A percentile compares a stretch with the other conserved stretches of the same genome.
Conservation (phyloP, 2,888 invertebrate species). For the Ditula angustiorana region DNA sequence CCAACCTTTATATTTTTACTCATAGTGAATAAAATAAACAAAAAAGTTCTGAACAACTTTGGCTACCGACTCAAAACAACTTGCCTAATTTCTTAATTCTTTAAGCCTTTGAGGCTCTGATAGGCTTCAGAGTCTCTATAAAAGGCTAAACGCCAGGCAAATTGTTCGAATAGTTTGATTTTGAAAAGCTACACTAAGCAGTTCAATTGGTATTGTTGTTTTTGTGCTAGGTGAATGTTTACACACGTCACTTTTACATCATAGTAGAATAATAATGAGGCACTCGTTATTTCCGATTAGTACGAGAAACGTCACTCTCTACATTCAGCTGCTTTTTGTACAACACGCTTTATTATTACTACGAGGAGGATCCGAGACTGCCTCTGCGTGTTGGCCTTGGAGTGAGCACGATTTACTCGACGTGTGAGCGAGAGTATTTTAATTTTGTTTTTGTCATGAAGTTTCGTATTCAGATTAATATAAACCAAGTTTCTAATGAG, state of each 20-base stretch:
- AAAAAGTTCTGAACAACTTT: no score
- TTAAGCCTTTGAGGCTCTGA: neutral
- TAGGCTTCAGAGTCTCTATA: neutral
- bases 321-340: neutral
- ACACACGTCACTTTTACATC: no score
- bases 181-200: no score
- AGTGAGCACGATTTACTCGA: neutral
- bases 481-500: neutral
- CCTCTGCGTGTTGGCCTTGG: neutral
- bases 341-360: constrained; percentile 6
- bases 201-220: no score
- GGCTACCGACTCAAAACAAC: no score
- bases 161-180: neutral
- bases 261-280: neutral
- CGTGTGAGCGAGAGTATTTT: neutral
- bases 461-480: neutral
- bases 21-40: no score
- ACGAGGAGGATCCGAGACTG: no score
- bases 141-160: neutral
- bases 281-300: neutral
- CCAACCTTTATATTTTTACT: no score
- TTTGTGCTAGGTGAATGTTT: no score
- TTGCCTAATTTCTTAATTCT: neutral
- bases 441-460: neutral
- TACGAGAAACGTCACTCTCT: neutral